Evolutionary conservation across 2,797 vertebrate species (phyloP), one percentile per base, ranked within the genome.

Genomic region (Argya squamiceps): DNA sequence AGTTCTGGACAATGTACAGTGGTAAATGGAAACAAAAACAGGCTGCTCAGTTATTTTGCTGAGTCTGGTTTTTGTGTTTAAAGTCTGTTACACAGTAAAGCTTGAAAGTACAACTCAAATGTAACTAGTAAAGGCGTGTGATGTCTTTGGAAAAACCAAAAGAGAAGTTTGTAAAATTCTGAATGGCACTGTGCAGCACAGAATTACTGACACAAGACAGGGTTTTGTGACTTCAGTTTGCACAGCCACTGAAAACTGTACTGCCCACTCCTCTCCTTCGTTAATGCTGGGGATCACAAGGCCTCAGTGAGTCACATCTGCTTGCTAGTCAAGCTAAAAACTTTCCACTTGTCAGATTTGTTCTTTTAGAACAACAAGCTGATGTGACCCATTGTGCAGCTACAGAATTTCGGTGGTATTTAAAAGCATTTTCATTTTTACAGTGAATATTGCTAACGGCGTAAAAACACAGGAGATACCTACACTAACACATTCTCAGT

Each of bases 231-330:
- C 24, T 80, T 59, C 59, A 74, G 63, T 79, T 88, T 74, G 46
- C n/a, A 20, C 29, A 76, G 78, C 16, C 70, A n/a, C 60, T 46
- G 56, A 43, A 91, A 83, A 70, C 12, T 3, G 0, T 63, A 47
- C 71, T 94, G 76, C 76, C 60, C 49, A 26, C 88, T 82, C 30
- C 41, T 83, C 67, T 80, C 17, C 81, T 89, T 76, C 46, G 44
- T 52, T 39, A 32, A 19, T 64, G 68, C 75, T 74, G 64, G 26
- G 58, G 52, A 91, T 92, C 56, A 70, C 71, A 77, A 74, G 84
- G 71, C 71, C 29, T 74, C 78, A 43, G 52, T 82, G 95, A 92
- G 75, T 93, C 91, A 94, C 59, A 83, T 52, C 68, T 93, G 67
- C 78, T 89, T 80, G 64, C 55, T 82, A 55, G 80, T 77, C 39